phyloP scores from a whole-genome alignment of 2,113 vertebrate genomes.

The Halcyon senegalensis region DNA sequence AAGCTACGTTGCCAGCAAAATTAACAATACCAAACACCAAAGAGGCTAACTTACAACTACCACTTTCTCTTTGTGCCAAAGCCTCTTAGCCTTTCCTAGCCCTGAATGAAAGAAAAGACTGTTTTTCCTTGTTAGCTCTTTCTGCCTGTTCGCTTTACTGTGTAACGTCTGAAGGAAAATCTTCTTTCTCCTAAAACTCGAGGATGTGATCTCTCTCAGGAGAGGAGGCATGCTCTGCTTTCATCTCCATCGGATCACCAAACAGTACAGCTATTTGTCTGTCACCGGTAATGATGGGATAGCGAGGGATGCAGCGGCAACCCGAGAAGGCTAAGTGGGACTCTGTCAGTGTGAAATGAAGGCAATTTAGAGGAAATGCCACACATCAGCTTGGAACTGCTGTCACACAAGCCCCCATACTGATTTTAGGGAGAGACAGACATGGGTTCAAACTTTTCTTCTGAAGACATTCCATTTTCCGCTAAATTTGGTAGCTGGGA shows the following conservation, averaged over 20 bases:
- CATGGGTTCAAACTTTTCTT: not conserved
- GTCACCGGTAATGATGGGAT: not conserved
- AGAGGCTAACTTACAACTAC: not conserved
- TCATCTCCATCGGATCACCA: not conserved
- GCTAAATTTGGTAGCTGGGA: not conserved
- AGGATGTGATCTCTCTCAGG: fast-evolving
- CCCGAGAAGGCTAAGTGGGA: not conserved
- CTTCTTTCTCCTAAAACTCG: not conserved
- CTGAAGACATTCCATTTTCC: not conserved
- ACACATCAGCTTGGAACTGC: not conserved
- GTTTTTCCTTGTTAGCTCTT: not conserved
- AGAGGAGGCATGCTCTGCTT: not conserved
- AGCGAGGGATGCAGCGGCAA: not conserved
- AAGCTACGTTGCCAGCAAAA: not conserved
- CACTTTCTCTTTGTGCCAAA: not conserved
- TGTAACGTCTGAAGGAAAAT: not conserved
- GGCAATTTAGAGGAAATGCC: not conserved
- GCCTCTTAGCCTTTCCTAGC: not conserved
- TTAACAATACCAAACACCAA: not conserved
- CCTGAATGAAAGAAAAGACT: not conserved
- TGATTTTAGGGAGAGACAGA: not conserved
- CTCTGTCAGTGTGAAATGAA: fast-evolving
- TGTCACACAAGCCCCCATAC: not conserved
- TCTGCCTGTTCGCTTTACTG: not conserved
- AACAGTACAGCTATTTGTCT: not conserved